Percentiles rank a stretch among this genome's conserved stretches.
Evolutionary conservation across 1,140 invertebrate genomes (phyloP).

Genomic region (Ips typographus): DNA sequence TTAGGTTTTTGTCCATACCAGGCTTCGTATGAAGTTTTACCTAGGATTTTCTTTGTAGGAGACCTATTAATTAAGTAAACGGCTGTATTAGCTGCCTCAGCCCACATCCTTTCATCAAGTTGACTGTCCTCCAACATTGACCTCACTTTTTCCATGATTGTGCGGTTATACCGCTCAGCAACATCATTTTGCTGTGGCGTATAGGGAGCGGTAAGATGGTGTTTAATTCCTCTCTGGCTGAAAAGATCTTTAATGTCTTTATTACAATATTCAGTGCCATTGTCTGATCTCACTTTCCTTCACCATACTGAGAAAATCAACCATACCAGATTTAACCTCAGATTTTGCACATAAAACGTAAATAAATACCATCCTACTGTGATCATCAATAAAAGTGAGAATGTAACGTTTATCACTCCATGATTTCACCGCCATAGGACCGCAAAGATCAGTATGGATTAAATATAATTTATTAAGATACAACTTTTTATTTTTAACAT

Average conservation of each 20-base stretch:
- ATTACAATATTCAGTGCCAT: slow-evolving; percentile 48
- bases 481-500: slow-evolving; percentile 22
- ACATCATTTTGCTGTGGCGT: slow-evolving; percentile 50
- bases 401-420: slow-evolving; percentile 45
- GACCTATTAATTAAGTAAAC: slow-evolving; percentile 3
- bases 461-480: slow-evolving; percentile 20
- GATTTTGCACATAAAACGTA: slow-evolving; percentile 48
- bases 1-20: slow-evolving; percentile 42
- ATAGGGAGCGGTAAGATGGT: slow-evolving; percentile 47
- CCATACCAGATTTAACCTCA: slow-evolving; percentile 36
- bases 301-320: slow-evolving; percentile 47
- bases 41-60: neutral
- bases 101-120: slow-evolving; percentile 50
- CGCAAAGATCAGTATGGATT: slow-evolving; percentile 33
- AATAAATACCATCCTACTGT: slow-evolving; percentile 45
- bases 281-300: slow-evolving; percentile 48
- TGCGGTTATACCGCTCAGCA: slow-evolving; percentile 4
- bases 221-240: slow-evolving; percentile 45
- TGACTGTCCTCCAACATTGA: slow-evolving; percentile 50
- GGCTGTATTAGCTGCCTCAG: slow-evolving; percentile 41
- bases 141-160: slow-evolving; percentile 45
- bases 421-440: slow-evolving; percentile 33
- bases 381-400: slow-evolving; percentile 53
- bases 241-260: slow-evolving; percentile 41
- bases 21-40: slow-evolving; percentile 23